A percentile compares a stretch with the other conserved stretches of the same genome.
These are phyloP conservation scores for Magallana ariakensis DNA, from an alignment of 1,140 invertebrate species.

Conservation along the genomic window DNA sequence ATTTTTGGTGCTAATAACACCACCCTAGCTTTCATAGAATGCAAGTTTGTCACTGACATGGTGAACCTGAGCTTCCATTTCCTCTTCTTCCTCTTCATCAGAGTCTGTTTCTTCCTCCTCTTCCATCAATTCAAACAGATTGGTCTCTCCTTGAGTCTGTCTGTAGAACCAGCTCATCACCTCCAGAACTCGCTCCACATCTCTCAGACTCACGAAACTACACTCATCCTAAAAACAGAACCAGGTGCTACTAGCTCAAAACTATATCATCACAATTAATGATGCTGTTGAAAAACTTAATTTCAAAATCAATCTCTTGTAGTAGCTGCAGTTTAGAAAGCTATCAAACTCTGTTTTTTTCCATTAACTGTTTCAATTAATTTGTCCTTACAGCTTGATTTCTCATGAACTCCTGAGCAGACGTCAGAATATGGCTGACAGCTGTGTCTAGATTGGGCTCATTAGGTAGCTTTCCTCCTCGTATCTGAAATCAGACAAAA, in stretches of 20 bases:
- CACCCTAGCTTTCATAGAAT: too few species aligned
- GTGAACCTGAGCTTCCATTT: background rate
- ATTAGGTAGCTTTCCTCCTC: conserved; percentile 52
- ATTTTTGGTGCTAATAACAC: background rate
- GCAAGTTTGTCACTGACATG: background rate
- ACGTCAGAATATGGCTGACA: conserved; percentile 63
- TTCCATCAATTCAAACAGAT: conserved; percentile 52
- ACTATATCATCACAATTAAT: too few species aligned
- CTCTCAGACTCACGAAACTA: conserved; percentile 78
- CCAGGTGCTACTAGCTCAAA: too few species aligned
- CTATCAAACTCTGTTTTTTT: background rate
- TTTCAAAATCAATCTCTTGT: too few species aligned
- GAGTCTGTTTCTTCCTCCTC: conserved; percentile 46
- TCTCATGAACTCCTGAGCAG: conserved; percentile 76
- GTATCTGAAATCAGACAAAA: conserved; percentile 59
- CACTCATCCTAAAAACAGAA: conserved; percentile 73
- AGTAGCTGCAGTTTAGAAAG: too few species aligned
- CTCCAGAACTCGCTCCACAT: conserved; percentile 73
- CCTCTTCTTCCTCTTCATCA: conserved; percentile 52
- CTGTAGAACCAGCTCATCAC: conserved; percentile 74
- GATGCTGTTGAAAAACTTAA: too few species aligned
- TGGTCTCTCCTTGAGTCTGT: conserved; percentile 42
- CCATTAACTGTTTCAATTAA: background rate
- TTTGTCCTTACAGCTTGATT: conserved; percentile 63
- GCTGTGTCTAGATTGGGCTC: conserved; percentile 4